A percentile compares a stretch with the other conserved stretches of the same genome.
Conservation (phyloP, 1,140 invertebrate species). For the Battus philenor region DNA sequence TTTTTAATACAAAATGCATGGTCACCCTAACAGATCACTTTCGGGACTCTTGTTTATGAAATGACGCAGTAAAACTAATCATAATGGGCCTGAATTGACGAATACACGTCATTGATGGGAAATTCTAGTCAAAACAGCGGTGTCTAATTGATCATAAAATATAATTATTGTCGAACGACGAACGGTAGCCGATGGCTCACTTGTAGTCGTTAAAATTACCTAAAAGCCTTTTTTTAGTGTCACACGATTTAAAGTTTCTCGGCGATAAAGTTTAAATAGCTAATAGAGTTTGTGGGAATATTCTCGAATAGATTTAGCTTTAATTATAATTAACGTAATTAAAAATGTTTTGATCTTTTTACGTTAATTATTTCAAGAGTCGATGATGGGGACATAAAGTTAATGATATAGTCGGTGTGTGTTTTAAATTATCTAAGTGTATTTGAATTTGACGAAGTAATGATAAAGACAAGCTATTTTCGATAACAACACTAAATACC, state of each 20-base stretch:
- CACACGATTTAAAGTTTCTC: slow-evolving; percentile 8
- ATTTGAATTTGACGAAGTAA: too few relatives aligned
- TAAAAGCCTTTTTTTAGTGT: slow-evolving; percentile 36
- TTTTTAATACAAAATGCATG: too few relatives aligned
- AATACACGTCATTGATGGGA: slow-evolving; percentile 48
- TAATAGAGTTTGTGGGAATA: slow-evolving; percentile 3
- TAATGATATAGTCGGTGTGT: too few relatives aligned
- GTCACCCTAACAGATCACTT: too few relatives aligned
- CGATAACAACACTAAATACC: too few relatives aligned
- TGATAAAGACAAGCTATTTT: too few relatives aligned
- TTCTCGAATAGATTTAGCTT: too few relatives aligned
- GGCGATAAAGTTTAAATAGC: slow-evolving; percentile 7
- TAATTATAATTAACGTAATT: too few relatives aligned
- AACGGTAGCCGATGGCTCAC: slow-evolving; percentile 40
- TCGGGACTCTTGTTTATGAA: slow-evolving; percentile 40
- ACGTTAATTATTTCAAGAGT: too few relatives aligned
- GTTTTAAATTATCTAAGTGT: too few relatives aligned
- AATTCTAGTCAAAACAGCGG: slow-evolving; percentile 39
- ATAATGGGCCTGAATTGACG: slow-evolving; percentile 42
- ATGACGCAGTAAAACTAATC: slow-evolving; percentile 44
- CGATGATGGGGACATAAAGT: too few relatives aligned
- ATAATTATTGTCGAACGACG: slow-evolving; percentile 44
- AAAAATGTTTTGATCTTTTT: too few relatives aligned
- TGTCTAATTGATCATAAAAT: slow-evolving; percentile 56
- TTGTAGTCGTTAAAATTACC: slow-evolving; percentile 25